Percentiles rank a stretch among this genome's conserved stretches.
phyloP scores from a whole-genome alignment of 92 coral and sea anemone species.

The Heliopora coerulea region DNA sequence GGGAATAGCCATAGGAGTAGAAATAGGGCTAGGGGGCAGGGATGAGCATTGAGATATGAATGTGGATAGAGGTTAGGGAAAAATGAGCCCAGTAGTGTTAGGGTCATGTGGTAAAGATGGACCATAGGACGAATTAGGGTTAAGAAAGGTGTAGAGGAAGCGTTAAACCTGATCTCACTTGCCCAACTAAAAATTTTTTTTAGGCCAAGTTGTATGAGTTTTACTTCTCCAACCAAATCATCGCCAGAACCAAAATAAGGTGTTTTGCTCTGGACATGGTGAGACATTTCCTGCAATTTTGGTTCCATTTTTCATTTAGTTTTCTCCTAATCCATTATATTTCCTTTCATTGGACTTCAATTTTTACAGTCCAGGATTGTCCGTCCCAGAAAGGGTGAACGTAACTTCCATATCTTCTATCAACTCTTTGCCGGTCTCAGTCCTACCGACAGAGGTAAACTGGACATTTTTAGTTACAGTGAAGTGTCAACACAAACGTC shows the following conservation, averaged over 20 bases:
- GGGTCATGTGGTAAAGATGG: too few species aligned
- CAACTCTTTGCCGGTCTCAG: conserved; percentile 83
- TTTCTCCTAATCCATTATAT: background rate
- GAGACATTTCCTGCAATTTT: too few species aligned
- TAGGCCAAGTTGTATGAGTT: conserved; percentile 87
- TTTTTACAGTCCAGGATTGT: conserved; percentile 70
- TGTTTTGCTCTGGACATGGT: conserved; percentile 75
- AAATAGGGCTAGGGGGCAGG: too few species aligned
- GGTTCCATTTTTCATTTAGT: background rate
- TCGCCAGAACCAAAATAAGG: conserved; percentile 76
- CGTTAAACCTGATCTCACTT: too few species aligned
- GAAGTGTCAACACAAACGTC: too few species aligned
- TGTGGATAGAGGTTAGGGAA: background rate
- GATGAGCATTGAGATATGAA: background rate
- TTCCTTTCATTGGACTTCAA: background rate
- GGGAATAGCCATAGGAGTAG: too few species aligned
- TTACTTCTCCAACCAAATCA: conserved; percentile 62
- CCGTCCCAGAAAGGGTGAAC: conserved; percentile 61
- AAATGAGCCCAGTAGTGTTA: too few species aligned
- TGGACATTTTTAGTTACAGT: too few species aligned
- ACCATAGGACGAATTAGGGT: too few species aligned
- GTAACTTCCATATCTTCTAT: conserved; percentile 80
- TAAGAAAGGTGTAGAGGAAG: too few species aligned
- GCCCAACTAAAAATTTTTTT: too few species aligned
- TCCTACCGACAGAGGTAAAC: conserved; percentile 89